Conservation (phyloP, 2,888 invertebrate genomes). For the Trissolcus brochymenae region DNA sequence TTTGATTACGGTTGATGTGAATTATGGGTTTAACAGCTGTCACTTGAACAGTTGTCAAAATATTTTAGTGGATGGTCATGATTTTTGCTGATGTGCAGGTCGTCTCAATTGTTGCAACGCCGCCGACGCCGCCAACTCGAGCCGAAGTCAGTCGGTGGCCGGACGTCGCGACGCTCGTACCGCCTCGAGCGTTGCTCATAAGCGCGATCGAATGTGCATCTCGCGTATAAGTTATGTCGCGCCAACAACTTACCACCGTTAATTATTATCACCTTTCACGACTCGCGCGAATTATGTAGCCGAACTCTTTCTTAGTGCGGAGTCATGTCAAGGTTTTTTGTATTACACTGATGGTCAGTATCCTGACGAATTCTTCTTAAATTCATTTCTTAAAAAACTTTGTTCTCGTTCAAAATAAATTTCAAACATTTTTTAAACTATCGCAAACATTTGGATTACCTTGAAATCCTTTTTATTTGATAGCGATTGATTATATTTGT, state of each 20-base stretch:
- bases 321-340: slow-evolving; percentile 44
- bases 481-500: no score
- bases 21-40: no score
- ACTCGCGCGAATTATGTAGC: slow-evolving; percentile 25
- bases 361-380: slow-evolving; percentile 9
- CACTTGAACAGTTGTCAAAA: no score
- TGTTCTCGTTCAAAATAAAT: no score
- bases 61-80: no score
- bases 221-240: slow-evolving; percentile 14
- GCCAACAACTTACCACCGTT: slow-evolving; percentile 12
- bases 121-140: slow-evolving; percentile 61
- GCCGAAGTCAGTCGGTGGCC: slow-evolving; percentile 67
- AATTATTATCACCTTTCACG: background rate
- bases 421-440: no score
- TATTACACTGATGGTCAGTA: slow-evolving; percentile 57
- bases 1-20: no score
- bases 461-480: no score
- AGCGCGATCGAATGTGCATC: slow-evolving; percentile 45
- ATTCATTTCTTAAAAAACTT: no score
- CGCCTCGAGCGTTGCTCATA: slow-evolving; percentile 50
- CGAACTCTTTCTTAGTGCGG: slow-evolving; percentile 33
- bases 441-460: no score
- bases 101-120: slow-evolving; percentile 63
- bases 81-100: slow-evolving; percentile 53
- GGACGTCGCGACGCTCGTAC: slow-evolving; percentile 68